These are phyloP conservation scores for Sminthurinus aureus DNA, from an alignment of 2,888 invertebrate species.

Conservation along the genomic window DNA sequence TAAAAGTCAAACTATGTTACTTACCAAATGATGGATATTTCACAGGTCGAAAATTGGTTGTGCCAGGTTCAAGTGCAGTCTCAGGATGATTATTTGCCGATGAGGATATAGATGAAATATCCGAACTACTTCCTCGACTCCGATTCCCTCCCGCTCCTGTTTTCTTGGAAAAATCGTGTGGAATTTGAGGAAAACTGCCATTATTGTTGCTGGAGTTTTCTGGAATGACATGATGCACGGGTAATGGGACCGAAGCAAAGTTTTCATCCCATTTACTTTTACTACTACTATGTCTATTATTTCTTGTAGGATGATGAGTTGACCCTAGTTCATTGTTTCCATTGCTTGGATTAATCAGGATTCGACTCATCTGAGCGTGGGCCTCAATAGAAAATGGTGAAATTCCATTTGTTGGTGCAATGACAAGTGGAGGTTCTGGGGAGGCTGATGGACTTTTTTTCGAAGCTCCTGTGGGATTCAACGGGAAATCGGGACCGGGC, in stretches of 20 bases:
- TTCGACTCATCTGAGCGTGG: neutral
- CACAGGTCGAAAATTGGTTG: conserved; percentile 44
- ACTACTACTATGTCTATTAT: conserved; percentile 6
- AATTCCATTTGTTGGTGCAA: conserved; percentile 19
- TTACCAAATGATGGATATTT: conserved; percentile 56
- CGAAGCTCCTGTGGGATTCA: neutral
- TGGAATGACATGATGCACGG: conserved; percentile 1
- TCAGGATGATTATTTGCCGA: conserved; percentile 14
- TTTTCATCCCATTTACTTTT: conserved; percentile 15
- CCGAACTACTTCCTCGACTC: conserved; percentile 31
- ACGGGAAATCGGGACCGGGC: conserved; percentile 52
- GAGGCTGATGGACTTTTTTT: conserved; percentile 15
- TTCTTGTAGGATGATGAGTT: conserved; percentile 22
- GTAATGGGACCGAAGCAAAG: neutral
- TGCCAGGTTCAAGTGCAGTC: conserved; percentile 25
- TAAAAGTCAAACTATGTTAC: neutral
- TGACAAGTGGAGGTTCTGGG: conserved; percentile 23
- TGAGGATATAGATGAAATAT: conserved; percentile 27
- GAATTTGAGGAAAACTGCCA: conserved; percentile 14
- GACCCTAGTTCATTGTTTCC: neutral
- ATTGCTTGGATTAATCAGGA: neutral
- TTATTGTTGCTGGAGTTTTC: conserved; percentile 17
- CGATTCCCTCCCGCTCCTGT: conserved; percentile 20
- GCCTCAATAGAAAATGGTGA: conserved; percentile 26
- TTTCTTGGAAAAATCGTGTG: conserved; percentile 38